Conservation (phyloP, 1,140 invertebrate genomes). For the Sarcophaga peregrina region DNA sequence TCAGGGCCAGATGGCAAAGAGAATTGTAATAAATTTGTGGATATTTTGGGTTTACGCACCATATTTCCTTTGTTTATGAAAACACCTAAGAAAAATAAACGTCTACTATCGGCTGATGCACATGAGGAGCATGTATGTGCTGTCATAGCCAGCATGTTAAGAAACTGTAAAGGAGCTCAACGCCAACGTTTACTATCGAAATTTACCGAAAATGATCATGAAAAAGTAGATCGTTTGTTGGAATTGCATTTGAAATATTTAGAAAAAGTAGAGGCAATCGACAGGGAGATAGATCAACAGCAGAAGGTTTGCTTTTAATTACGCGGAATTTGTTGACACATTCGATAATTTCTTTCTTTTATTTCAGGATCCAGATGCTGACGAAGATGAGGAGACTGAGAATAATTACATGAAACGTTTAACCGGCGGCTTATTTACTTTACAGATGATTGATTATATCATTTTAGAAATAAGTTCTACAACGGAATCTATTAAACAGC, state of each 20-base stretch:
- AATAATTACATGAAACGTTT: constrained; percentile 88
- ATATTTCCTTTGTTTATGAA: constrained; percentile 99
- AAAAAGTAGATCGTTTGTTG: constrained; percentile 96
- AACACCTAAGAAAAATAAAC: constrained; percentile 89
- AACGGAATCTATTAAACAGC: constrained; percentile 83
- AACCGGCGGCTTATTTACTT: constrained; percentile 93
- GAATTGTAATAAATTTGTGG: constrained; percentile 98
- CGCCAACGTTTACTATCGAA: constrained; percentile 91
- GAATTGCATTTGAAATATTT: constrained; percentile 98
- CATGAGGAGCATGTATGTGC: constrained; percentile 97
- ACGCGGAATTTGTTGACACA: not conserved
- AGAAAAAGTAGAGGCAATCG: constrained; percentile 90
- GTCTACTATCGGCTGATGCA: constrained; percentile 87
- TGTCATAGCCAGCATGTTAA: constrained; percentile 92
- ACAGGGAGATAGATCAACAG: constrained; percentile 79
- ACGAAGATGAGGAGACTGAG: constrained; percentile 82
- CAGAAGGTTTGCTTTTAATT: constrained; percentile 2
- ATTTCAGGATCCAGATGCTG: constrained; percentile 62
- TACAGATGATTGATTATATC: constrained; percentile 96
- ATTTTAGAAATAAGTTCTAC: constrained; percentile 92
- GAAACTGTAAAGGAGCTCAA: constrained; percentile 91
- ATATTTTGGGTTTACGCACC: constrained; percentile 95
- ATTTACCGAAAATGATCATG: constrained; percentile 98
- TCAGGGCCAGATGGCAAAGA: constrained; percentile 91
- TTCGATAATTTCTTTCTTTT: not conserved